These are phyloP conservation scores for Alethe castanea DNA, from an alignment of 2,113 vertebrate species.

Conservation along the genomic window DNA sequence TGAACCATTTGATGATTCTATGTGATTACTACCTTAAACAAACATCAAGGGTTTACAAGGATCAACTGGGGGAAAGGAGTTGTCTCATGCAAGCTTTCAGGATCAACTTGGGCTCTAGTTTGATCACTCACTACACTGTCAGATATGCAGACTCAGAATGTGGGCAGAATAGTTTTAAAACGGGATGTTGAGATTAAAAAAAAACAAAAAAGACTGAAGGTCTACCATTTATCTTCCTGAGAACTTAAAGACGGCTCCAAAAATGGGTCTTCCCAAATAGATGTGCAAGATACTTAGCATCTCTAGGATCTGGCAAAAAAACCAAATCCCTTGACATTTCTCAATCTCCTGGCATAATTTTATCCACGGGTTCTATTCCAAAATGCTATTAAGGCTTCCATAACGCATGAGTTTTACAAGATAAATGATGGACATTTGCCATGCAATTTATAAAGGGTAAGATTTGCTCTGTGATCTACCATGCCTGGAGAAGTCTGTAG, in stretches of 20 bases:
- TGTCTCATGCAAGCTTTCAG: not conserved
- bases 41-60: not conserved
- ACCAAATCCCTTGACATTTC: not conserved
- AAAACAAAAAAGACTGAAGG: not conserved
- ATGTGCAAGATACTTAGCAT: not conserved
- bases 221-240: not conserved
- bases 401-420: not conserved
- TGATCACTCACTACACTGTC: not conserved
- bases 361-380: not conserved
- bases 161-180: not conserved
- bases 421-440: not conserved
- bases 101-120: not conserved
- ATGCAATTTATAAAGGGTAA: not conserved
- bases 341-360: not conserved
- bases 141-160: not conserved
- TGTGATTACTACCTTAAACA: not conserved
- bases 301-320: not conserved
- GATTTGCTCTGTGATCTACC: not conserved
- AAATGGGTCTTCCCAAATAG: not conserved
- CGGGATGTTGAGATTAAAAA: not conserved
- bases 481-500: not conserved
- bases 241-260: not conserved
- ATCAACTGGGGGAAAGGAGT: not conserved
- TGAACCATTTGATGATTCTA: not conserved
- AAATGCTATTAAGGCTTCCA: not conserved